These are phyloP conservation scores for Porphyrio hochstetteri DNA, from an alignment of 2,113 vertebrate genomes.

Conservation along the genomic window DNA sequence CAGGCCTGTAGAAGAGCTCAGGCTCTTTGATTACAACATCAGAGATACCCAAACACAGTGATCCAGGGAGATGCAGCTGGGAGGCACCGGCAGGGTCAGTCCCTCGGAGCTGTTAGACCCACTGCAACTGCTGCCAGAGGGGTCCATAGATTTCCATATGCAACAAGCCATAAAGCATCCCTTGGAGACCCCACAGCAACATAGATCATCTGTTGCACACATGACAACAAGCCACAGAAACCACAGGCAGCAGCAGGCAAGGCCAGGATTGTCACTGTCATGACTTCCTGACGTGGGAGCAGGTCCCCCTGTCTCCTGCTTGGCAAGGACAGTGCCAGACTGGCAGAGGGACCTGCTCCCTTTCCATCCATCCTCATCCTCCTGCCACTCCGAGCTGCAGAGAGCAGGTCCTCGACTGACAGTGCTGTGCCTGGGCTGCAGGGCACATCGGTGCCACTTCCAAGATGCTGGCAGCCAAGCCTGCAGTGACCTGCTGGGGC, in stretches of 20 bases:
- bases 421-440: neutral
- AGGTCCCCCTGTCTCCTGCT: neutral
- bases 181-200: neutral
- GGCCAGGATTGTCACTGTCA: neutral
- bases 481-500: constrained; percentile 30
- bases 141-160: neutral
- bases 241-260: neutral
- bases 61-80: neutral
- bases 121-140: rapidly evolving
- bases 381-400: neutral
- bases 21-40: neutral
- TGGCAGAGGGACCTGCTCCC: neutral
- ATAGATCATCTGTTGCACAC: neutral
- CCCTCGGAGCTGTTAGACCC: neutral
- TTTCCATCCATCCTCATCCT: neutral
- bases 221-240: neutral
- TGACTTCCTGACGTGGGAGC: rapidly evolving
- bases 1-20: neutral
- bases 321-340: rapidly evolving
- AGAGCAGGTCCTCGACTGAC: neutral
- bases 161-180: neutral
- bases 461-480: constrained; percentile 51
- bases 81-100: neutral
- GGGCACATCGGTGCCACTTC: constrained; percentile 1
- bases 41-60: neutral